Conservation (phyloP, 1,140 invertebrate genomes). For the Carcinoscorpius rotundicauda region DNA sequence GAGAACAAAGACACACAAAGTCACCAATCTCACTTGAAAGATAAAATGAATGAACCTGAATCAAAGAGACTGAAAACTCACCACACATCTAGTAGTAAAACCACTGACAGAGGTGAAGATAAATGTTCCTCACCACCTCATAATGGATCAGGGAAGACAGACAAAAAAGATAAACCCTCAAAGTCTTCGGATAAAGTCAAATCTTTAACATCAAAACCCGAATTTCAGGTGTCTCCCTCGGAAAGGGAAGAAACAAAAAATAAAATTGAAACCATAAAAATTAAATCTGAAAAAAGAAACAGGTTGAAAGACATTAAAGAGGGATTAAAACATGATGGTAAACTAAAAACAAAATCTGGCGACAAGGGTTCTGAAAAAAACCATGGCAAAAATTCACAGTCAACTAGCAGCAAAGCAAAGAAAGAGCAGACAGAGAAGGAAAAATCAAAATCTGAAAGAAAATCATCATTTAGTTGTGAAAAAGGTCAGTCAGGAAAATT, state of each 20-base stretch:
- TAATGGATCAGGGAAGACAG: slow-evolving; percentile 15
- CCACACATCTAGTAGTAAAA: background rate
- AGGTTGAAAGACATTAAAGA: slow-evolving; percentile 5
- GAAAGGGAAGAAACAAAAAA: slow-evolving; percentile 27
- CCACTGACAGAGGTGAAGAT: slow-evolving; percentile 1
- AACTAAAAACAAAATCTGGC: slow-evolving; percentile 13
- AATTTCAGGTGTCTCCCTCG: background rate
- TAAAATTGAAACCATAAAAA: slow-evolving; percentile 12
- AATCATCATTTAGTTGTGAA: slow-evolving; percentile 13
- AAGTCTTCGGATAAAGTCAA: background rate
- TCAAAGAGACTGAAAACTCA: slow-evolving; percentile 52
- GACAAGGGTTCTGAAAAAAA: slow-evolving; percentile 4
- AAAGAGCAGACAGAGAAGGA: slow-evolving; percentile 11
- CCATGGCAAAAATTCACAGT: no score
- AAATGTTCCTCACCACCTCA: slow-evolving; percentile 6
- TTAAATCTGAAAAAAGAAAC: slow-evolving; percentile 14
- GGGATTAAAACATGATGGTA: slow-evolving; percentile 6
- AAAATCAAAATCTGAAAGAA: slow-evolving; percentile 28
- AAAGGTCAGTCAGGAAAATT: slow-evolving; percentile 3
- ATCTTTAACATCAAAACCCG: no score
- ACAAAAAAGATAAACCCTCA: slow-evolving; percentile 12
- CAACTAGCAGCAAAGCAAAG: no score
- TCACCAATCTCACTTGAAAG: slow-evolving; percentile 12
- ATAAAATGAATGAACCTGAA: slow-evolving; percentile 35
- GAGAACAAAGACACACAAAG: slow-evolving; percentile 15